Base-by-base conservation (phyloP, 2,888 invertebrate genomes). In the Melanargia galathea region DNA sequence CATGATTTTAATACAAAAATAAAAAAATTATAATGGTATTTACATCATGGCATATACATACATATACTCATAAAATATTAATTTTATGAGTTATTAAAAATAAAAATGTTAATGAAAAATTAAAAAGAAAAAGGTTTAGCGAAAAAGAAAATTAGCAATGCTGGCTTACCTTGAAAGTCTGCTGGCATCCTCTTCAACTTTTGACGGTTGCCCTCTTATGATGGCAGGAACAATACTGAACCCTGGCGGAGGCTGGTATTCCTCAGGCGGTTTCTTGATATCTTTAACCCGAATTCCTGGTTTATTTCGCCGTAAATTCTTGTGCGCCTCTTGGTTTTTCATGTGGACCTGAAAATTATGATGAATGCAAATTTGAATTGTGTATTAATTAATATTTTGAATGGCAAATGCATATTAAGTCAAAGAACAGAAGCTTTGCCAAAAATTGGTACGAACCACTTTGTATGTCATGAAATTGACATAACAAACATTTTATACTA, bases 311-410 rank as follows among this genome's bases (percentile, higher is more conserved):
- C 94, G 89, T 35, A 94, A 83, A 75, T 93, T 93, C 75, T 94
- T 94, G 78, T 95, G 94, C 2, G 93, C 84, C 56, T 94, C 94
- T 79, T 94, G 94, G 75, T 94, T 95, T 68, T 92, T 92, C 81
- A 93, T 92, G 76, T 94, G 94, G 10, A 94, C 92, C 94, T 94
- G 77, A 26, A 59, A 59, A 18, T 43, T 13, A 20, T 22, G 10
- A 30, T 16, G 13, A 20, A 13, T 20, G 24, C 22, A 18, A 8
- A 8, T 2, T 16, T 8, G 7, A 18, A 16, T 7, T 16, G 2
- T 16, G 16, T 7, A 2, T 38, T n/a, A 38, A 16, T 40, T 40
- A 40, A 16, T 16, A n/a, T 40, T n/a, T 40, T 4, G 6, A 10
- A 35, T 35, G n/a, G 6, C 2, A n/a, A n/a, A 13, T 35, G 3